phyloP scores from a whole-genome alignment of 2,888 invertebrate species.

The Temnothorax rugatulus region DNA sequence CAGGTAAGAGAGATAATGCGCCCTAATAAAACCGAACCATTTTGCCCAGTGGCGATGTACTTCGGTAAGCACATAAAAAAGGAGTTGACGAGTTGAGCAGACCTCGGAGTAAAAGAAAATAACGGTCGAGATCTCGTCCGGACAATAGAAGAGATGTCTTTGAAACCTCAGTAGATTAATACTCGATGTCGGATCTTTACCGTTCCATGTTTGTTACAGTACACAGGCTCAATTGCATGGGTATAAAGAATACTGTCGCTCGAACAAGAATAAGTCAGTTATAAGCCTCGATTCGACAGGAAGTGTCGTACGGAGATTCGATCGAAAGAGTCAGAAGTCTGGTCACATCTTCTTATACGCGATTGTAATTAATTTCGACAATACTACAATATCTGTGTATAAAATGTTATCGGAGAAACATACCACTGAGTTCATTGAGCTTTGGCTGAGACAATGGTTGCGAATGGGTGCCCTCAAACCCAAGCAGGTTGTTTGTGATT shows the following conservation, averaged over 20 bases:
- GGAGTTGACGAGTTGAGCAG: too few relatives aligned
- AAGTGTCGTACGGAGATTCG: background rate
- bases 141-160: background rate
- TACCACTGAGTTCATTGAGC: background rate
- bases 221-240: background rate
- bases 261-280: background rate
- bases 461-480: background rate
- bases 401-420: slow-evolving; percentile 8
- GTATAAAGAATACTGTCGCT: background rate
- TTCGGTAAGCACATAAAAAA: background rate
- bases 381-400: background rate
- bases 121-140: background rate
- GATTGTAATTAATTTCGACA: background rate
- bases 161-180: background rate
- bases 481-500: background rate
- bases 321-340: background rate
- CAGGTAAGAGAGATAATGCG: background rate
- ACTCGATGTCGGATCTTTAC: background rate
- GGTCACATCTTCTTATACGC: slow-evolving; percentile 9
- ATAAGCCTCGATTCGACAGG: background rate
- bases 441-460: background rate
- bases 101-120: background rate
- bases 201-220: background rate
- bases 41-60: background rate
- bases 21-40: background rate